phyloP scores from a whole-genome alignment of 2,888 invertebrate genomes.

The Pyrocoelia pectoralis region DNA sequence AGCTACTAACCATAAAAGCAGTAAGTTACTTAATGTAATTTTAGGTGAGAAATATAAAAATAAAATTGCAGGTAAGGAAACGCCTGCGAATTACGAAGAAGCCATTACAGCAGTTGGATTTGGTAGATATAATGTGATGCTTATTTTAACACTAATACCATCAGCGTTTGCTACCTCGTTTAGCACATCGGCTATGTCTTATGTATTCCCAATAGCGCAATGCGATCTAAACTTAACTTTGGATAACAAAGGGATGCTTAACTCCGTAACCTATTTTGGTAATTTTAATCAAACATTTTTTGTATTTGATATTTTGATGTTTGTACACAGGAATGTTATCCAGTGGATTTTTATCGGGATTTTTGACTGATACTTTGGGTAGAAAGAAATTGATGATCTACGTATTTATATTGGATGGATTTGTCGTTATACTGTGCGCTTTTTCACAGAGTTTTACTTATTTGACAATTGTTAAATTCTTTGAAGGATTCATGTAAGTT shows the following conservation, averaged over 20 bases:
- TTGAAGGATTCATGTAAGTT: conserved; percentile 78
- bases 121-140: conserved; percentile 72
- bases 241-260: conserved; percentile 75
- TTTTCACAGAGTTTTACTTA: conserved; percentile 72
- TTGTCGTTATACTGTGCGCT: conserved; percentile 70
- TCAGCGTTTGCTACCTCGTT: conserved; percentile 74
- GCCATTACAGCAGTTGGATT: conserved; percentile 74
- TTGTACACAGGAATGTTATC: conserved; percentile 72
- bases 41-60: too few species aligned
- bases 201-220: conserved; percentile 77
- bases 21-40: too few species aligned
- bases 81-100: conserved; percentile 71
- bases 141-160: conserved; percentile 69
- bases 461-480: conserved; percentile 75
- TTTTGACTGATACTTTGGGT: conserved; percentile 77
- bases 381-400: conserved; percentile 71
- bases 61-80: not conserved
- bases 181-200: conserved; percentile 76
- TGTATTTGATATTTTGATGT: not conserved
- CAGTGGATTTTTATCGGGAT: conserved; percentile 81
- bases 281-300: conserved; percentile 22
- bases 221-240: conserved; percentile 75
- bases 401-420: conserved; percentile 70
- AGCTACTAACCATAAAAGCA: too few species aligned
- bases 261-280: conserved; percentile 78